phyloP scores from a whole-genome alignment of 2,113 vertebrate species.

The Aythya baeri region DNA sequence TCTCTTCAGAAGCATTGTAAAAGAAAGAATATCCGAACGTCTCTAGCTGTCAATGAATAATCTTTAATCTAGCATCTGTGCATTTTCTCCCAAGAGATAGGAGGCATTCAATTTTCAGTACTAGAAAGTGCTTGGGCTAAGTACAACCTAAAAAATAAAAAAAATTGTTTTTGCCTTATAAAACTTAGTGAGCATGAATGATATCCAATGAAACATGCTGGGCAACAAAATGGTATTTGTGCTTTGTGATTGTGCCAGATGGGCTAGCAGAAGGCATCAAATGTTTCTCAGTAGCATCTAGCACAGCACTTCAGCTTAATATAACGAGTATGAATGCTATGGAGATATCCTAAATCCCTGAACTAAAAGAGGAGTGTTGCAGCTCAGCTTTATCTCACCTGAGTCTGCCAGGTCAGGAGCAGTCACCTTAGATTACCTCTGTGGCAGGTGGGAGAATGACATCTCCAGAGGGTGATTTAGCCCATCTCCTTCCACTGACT shows the following conservation, averaged over 20 bases:
- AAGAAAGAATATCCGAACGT: slow-evolving; percentile 13
- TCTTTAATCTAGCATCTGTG: slow-evolving; percentile 29
- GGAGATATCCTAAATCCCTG: not conserved
- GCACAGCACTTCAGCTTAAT: not conserved
- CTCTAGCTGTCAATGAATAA: slow-evolving; percentile 29
- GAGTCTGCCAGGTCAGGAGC: not conserved
- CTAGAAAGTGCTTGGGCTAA: slow-evolving; percentile 2
- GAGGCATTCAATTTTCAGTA: slow-evolving; percentile 9
- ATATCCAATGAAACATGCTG: not conserved
- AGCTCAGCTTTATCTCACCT: not conserved
- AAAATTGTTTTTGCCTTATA: not conserved
- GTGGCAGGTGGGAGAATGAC: not conserved
- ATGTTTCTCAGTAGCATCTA: not conserved
- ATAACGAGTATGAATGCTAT: not conserved
- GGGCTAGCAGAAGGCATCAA: not conserved
- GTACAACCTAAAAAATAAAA: not conserved
- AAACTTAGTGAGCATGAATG: not conserved
- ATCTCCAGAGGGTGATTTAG: not conserved
- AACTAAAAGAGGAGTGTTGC: not conserved
- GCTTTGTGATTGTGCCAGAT: not conserved
- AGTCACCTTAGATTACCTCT: not conserved
- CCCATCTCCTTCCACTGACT: not conserved
- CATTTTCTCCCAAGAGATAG: not conserved
- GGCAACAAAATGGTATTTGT: not conserved
- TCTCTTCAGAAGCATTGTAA: not conserved